These are phyloP conservation scores for Chironomus striatipennis DNA, from an alignment of 1,140 invertebrate genomes.

Conservation along the genomic window DNA sequence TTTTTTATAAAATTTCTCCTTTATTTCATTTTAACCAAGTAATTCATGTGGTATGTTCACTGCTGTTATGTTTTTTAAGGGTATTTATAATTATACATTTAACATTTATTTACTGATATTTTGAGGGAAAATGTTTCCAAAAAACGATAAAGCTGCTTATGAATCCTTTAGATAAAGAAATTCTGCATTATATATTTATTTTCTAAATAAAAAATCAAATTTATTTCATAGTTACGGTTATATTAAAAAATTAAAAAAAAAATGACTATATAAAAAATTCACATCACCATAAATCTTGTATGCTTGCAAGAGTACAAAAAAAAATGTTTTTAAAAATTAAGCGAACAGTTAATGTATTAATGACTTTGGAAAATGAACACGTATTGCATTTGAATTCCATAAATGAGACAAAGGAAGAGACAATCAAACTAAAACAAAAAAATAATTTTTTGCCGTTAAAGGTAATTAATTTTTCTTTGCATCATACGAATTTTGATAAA, in stretches of 20 bases:
- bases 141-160: neutral
- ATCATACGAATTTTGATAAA: neutral
- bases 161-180: neutral
- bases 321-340: neutral
- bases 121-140: neutral
- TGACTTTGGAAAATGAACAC: slow-evolving; percentile 23
- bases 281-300: neutral
- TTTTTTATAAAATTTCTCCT: slow-evolving; percentile 8
- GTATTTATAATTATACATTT: slow-evolving; percentile 7
- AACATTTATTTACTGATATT: slow-evolving; percentile 9
- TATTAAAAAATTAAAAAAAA: neutral
- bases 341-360: neutral
- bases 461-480: neutral
- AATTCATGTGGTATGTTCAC: slow-evolving; percentile 2
- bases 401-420: too few relatives aligned
- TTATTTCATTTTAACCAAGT: slow-evolving; percentile 11
- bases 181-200: neutral
- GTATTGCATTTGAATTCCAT: neutral
- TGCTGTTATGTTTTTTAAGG: neutral
- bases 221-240: slow-evolving; percentile 7
- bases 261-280: slow-evolving; percentile 3
- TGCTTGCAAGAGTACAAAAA: neutral
- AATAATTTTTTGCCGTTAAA: too few relatives aligned
- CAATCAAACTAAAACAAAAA: too few relatives aligned
- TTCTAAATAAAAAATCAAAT: neutral